A percentile compares a stretch with the other conserved stretches of the same genome.
Evolutionary conservation across 2,888 invertebrate species (phyloP).

Genomic region (Latheticus oryzae): DNA sequence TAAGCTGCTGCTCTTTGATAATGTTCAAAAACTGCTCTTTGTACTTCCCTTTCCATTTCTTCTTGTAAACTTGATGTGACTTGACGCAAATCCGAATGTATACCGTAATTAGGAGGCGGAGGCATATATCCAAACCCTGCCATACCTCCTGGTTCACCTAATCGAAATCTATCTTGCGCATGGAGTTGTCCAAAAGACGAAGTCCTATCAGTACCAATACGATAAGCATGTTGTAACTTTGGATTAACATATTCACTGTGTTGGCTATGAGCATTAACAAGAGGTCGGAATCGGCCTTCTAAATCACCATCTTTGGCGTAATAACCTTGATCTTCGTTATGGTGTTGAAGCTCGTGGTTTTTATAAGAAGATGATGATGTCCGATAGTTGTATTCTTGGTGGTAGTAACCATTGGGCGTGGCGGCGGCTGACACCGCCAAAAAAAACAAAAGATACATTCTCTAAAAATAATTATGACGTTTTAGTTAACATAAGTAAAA

Average conservation of each 20-base stretch:
- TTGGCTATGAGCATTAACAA: conserved; percentile 60
- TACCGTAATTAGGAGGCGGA: conserved; percentile 39
- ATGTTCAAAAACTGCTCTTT: conserved; percentile 50
- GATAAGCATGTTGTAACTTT: conserved; percentile 45
- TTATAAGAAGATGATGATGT: conserved; percentile 60
- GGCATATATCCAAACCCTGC: conserved; percentile 7
- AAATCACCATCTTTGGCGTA: conserved; percentile 63
- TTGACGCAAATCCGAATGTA: conserved; percentile 45
- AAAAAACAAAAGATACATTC: neutral
- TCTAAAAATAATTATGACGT: too few species aligned
- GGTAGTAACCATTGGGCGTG: conserved; percentile 60
- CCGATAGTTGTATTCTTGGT: conserved; percentile 63
- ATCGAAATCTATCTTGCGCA: conserved; percentile 36
- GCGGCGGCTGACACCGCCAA: conserved; percentile 43
- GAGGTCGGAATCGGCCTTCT: conserved; percentile 58
- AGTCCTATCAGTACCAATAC: conserved; percentile 29
- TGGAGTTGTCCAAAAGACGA: conserved; percentile 49
- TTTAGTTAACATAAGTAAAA: too few species aligned
- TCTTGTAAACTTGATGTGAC: conserved; percentile 56
- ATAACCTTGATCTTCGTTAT: conserved; percentile 62
- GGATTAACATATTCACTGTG: conserved; percentile 63
- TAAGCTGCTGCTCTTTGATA: conserved; percentile 30
- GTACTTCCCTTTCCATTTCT: conserved; percentile 57
- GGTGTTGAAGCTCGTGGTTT: conserved; percentile 63
- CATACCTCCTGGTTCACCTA: conserved; percentile 15